Evolutionary conservation across 2,888 invertebrate species (phyloP).

Genomic region (Cacoxenus indagator): DNA sequence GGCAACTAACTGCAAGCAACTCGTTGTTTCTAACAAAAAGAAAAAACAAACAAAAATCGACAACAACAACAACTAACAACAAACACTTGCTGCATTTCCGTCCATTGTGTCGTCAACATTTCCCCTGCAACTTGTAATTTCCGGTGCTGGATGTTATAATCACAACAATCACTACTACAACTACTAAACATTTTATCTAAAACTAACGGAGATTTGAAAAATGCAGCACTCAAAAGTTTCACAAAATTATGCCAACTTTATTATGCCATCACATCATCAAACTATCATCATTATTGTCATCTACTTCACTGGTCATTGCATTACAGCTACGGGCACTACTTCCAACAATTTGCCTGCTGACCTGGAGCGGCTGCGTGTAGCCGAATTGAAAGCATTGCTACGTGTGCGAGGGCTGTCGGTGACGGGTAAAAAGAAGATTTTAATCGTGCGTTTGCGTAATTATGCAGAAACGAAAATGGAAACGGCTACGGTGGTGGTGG

Average conservation of each 20-base stretch:
- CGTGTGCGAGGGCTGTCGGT: constrained; percentile 51
- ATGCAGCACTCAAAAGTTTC: neutral
- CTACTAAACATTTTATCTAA: neutral
- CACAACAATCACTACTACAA: neutral
- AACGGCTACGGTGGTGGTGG: neutral
- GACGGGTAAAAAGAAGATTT: constrained; percentile 51
- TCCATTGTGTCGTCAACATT: neutral
- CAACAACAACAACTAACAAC: neutral
- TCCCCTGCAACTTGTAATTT: neutral
- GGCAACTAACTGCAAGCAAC: too few species aligned
- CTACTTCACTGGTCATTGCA: neutral
- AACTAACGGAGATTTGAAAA: neutral
- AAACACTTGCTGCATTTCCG: constrained; percentile 3
- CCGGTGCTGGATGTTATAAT: neutral
- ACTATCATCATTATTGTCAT: neutral
- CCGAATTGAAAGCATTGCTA: constrained; percentile 52
- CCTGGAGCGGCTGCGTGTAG: constrained; percentile 44
- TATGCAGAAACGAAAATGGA: constrained; percentile 28
- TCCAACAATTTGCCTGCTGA: constrained; percentile 20
- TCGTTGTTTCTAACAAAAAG: neutral
- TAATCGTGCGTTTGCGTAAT: constrained; percentile 55
- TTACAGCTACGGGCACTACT: constrained; percentile 2
- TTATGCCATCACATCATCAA: neutral
- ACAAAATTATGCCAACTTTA: neutral
- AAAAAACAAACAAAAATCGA: neutral